Conservation (phyloP, 2,888 invertebrate species). For the Lomographa bimaculata region DNA sequence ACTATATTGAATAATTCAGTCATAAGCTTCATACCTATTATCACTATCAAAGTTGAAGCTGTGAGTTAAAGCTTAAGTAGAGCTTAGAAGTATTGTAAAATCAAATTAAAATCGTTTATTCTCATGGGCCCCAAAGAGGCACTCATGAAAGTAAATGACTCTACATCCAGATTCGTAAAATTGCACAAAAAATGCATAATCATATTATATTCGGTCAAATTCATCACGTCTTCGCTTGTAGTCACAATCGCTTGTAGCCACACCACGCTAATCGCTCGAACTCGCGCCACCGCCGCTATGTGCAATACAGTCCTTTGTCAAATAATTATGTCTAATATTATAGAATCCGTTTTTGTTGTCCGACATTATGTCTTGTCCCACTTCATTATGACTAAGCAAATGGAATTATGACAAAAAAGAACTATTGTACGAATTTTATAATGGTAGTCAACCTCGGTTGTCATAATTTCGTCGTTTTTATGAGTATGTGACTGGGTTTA, state of each 20-base stretch:
- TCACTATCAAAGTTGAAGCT: no score
- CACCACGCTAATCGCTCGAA: slow-evolving; percentile 6
- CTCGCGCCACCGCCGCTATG: slow-evolving; percentile 12
- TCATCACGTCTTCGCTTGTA: no score
- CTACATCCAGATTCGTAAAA: no score
- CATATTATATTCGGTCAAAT: no score
- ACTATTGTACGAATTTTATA: slow-evolving; percentile 31
- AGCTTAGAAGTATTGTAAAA: no score
- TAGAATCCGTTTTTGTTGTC: slow-evolving; percentile 29
- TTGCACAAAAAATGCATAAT: no score
- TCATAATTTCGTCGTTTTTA: slow-evolving; percentile 4
- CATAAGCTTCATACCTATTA: no score
- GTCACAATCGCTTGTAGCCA: slow-evolving; percentile 2
- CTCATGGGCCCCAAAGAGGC: no score
- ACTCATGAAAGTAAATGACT: no score
- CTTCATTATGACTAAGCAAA: slow-evolving; percentile 26
- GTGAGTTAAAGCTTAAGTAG: no score
- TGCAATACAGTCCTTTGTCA: slow-evolving; percentile 25
- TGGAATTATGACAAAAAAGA: slow-evolving; percentile 26
- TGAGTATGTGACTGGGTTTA: neutral
- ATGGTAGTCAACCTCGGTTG: slow-evolving; percentile 20
- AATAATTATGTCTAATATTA: slow-evolving; percentile 26
- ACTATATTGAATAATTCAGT: no score
- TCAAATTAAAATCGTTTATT: no score
- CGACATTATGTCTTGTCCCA: slow-evolving; percentile 25